Evolutionary conservation across 92 coral and sea anemone species (phyloP).

Genomic region (Umimayanthus chanpuru): DNA sequence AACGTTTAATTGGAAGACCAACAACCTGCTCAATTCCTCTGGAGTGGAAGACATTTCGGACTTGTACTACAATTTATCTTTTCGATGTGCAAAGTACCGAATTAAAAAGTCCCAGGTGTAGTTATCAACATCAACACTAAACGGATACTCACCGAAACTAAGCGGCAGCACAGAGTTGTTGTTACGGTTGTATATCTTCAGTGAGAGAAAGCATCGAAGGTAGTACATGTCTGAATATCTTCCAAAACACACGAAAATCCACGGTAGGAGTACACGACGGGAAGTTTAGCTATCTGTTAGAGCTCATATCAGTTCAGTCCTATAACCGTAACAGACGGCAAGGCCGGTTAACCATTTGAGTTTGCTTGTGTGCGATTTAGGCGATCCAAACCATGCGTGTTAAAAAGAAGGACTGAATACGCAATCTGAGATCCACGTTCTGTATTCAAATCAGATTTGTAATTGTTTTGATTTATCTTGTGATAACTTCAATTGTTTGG

Average conservation of each 20-base stretch:
- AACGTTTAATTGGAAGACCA: no score
- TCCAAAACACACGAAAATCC: neutral
- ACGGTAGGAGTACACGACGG: neutral
- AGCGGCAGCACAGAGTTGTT: neutral
- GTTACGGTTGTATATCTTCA: neutral
- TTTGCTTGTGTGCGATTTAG: neutral
- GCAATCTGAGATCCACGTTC: neutral
- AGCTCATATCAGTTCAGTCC: neutral
- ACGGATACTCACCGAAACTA: neutral
- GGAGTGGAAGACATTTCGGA: no score
- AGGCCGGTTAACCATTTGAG: no score
- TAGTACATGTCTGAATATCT: neutral
- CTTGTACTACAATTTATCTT: no score
- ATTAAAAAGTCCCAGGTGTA: neutral
- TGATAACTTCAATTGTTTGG: neutral
- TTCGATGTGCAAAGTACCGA: neutral
- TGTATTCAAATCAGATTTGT: neutral
- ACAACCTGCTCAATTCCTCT: no score
- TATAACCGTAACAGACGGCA: no score
- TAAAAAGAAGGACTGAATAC: no score
- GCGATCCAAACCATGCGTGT: neutral
- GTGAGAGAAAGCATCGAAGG: neutral
- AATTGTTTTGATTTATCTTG: neutral
- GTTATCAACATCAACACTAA: neutral
- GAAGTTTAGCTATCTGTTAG: neutral